Evolutionary conservation across 2,888 invertebrate genomes (phyloP).

Genomic region (Periphyllus acericola): DNA sequence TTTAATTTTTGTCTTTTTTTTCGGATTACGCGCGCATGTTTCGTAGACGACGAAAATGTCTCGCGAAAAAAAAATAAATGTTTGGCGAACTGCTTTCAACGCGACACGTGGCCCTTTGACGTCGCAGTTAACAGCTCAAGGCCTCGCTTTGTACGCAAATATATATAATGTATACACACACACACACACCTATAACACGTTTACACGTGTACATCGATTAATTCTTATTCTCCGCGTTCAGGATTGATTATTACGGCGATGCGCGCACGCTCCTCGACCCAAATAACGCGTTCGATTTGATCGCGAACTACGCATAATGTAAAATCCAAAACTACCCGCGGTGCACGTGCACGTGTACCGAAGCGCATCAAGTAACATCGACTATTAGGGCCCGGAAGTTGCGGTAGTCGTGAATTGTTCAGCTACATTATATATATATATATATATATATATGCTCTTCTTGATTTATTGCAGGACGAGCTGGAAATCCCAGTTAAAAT

Average conservation of each 20-base stretch:
- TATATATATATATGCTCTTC: not conserved
- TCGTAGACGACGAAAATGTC: not conserved
- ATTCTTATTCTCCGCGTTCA: not conserved
- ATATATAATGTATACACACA: not conserved
- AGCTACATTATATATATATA: not conserved
- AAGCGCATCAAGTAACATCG: not conserved
- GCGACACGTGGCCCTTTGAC: slow-evolving; percentile 45
- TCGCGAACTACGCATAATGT: not conserved
- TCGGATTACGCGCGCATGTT: not conserved
- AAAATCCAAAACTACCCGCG: not conserved
- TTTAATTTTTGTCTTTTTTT: not conserved
- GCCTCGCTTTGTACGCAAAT: not conserved
- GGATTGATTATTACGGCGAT: not conserved
- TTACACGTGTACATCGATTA: not conserved
- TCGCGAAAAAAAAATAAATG: not conserved
- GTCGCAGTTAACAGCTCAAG: not conserved
- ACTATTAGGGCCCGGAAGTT: too few relatives aligned
- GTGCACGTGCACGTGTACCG: too few relatives aligned
- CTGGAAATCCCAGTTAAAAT: too few relatives aligned
- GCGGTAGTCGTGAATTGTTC: too few relatives aligned
- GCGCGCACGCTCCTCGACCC: not conserved
- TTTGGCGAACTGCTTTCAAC: slow-evolving; percentile 21
- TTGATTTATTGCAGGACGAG: too few relatives aligned
- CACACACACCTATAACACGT: not conserved
- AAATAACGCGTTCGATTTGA: not conserved